phyloP scores from a whole-genome alignment of 2,888 invertebrate genomes.

The Eilema sororculum region DNA sequence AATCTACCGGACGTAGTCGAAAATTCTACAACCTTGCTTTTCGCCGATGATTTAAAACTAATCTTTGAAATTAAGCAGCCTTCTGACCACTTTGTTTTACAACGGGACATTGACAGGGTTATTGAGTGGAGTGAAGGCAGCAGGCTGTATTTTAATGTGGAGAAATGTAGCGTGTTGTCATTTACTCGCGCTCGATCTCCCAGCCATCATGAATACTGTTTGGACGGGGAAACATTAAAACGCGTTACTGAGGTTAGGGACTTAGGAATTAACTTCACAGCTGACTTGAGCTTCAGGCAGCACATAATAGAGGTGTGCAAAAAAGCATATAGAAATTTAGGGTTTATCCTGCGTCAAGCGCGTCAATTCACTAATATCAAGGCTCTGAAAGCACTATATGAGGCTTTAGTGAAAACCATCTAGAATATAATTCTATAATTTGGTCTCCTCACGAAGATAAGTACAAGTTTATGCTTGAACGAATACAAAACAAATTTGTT shows the following conservation, averaged over 20 bases:
- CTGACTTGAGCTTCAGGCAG: neutral
- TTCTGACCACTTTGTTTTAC: neutral
- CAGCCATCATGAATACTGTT: conserved; percentile 7
- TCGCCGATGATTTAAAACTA: conserved; percentile 23
- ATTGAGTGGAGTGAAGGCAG: conserved; percentile 3
- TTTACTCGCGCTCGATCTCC: conserved; percentile 1
- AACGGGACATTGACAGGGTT: conserved; percentile 2
- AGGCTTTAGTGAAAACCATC: too few relatives aligned
- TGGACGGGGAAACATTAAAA: conserved; percentile 4
- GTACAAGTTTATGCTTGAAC: too few relatives aligned
- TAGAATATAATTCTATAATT: neutral
- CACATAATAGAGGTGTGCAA: neutral
- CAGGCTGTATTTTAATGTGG: conserved; percentile 10
- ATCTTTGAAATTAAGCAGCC: neutral
- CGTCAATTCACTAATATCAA: neutral
- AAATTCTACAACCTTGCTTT: neutral
- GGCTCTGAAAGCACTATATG: neutral
- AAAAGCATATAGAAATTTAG: conserved; percentile 6
- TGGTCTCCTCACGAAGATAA: too few relatives aligned
- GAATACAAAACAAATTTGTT: too few relatives aligned
- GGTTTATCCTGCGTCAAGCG: neutral
- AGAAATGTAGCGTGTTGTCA: conserved; percentile 9
- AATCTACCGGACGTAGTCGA: conserved; percentile 5
- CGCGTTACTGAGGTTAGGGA: neutral
- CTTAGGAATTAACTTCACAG: neutral